Evolutionary conservation across 2,888 invertebrate species (phyloP).

Genomic region (Heterodera filipjevi): DNA sequence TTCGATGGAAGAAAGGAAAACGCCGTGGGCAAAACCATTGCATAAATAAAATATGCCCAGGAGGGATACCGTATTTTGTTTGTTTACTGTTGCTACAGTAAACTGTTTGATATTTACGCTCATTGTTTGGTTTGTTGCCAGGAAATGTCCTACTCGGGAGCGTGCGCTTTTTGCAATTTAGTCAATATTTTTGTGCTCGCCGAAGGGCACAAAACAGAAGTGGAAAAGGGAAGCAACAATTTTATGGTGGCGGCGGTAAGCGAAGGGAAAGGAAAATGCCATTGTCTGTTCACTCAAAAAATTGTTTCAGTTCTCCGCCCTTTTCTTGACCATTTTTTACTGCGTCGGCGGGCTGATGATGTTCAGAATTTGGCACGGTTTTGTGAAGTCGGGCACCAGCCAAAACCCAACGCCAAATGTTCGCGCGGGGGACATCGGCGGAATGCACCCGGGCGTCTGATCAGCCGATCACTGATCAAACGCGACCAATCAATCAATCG

Average conservation of each 20-base stretch:
- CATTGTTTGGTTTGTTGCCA: neutral
- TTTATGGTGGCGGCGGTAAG: conserved; percentile 45
- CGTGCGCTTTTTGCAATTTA: conserved; percentile 30
- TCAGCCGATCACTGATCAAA: neutral
- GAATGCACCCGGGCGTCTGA: conserved; percentile 44
- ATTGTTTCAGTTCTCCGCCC: conserved; percentile 36
- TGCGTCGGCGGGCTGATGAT: conserved; percentile 44
- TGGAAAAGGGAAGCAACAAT: conserved; percentile 12
- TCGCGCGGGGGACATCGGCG: conserved; percentile 44
- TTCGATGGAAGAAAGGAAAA: too few relatives aligned
- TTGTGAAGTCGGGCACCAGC: conserved; percentile 42
- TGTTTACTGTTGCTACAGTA: too few relatives aligned
- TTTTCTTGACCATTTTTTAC: conserved; percentile 38
- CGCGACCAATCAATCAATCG: neutral
- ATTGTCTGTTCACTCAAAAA: neutral
- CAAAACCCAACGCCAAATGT: conserved; percentile 43
- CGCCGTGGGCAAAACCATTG: too few relatives aligned
- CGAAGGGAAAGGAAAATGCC: neutral
- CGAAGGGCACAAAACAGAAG: conserved; percentile 34
- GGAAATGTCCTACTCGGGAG: conserved; percentile 43
- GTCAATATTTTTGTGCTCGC: conserved; percentile 42
- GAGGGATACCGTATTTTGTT: too few relatives aligned
- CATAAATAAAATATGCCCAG: too few relatives aligned
- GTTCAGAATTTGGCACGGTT: conserved; percentile 47
- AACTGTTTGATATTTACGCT: neutral